Evolutionary conservation across 2,113 vertebrate genomes (phyloP).

Genomic region (Cyprinus carpio): DNA sequence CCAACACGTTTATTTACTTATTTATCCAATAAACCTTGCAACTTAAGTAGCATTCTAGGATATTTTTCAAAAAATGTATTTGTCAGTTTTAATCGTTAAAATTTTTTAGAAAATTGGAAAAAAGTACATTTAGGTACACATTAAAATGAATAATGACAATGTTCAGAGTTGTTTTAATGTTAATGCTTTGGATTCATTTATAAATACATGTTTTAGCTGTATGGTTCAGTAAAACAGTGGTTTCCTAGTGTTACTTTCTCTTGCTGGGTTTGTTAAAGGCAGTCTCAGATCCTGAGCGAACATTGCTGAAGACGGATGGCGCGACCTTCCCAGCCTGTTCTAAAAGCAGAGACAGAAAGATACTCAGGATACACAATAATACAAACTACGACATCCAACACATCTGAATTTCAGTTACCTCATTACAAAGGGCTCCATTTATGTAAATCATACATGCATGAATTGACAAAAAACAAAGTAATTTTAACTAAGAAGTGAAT

Average conservation of each 20-base stretch:
- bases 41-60: too few species aligned
- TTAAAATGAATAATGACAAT: not conserved
- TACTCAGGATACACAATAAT: not conserved
- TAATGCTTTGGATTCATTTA: not conserved
- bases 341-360: conserved; percentile 61
- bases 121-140: too few species aligned
- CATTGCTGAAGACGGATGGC: conserved; percentile 86
- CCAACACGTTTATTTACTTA: too few species aligned
- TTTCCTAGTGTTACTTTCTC: conserved; percentile 51
- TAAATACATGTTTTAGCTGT: too few species aligned
- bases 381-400: conserved; percentile 18
- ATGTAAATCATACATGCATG: not conserved
- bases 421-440: not conserved
- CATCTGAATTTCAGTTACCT: not conserved
- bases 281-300: conserved; percentile 84
- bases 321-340: conserved; percentile 84
- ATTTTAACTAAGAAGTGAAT: not conserved
- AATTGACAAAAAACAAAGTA: not conserved
- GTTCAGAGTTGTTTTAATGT: not conserved
- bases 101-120: too few species aligned
- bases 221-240: not conserved
- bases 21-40: not conserved
- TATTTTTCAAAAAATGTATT: too few species aligned
- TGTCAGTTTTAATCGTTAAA: too few species aligned
- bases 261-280: conserved; percentile 81